Evolutionary conservation across 2,888 invertebrate genomes (phyloP), one percentile per base, ranked within the genome.

Genomic region (Mimas tiliae): DNA sequence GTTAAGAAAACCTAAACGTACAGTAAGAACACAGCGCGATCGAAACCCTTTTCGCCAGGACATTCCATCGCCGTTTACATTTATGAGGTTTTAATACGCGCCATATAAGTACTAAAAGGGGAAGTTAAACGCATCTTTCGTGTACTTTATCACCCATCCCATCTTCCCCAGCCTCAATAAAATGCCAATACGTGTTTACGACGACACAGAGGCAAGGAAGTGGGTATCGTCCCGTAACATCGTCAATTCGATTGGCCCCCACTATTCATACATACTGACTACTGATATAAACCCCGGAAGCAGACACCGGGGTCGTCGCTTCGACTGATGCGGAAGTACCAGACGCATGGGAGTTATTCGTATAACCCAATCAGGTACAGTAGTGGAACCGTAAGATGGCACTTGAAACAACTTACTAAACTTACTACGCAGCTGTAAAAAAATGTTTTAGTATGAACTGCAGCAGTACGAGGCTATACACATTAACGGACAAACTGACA

Each of bases 101-200:
- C 42, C 42, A 21, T 58, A 58, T 58, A 42, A 21, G 19, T 51
- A 50, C 16, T 51, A 34, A 38, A 34, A 11, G 51, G 19, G 58
- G 42, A 42, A 58, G 58, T 58, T 42, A 58, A 58, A 58, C 16
- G 38, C 34, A 19, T 58, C 12, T 38, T 58, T 19, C 12, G 19
- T 58, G 58, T 38, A 42, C 12, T 64, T 65, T 65, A 65, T 65
- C 58, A 58, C 66, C 70, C 69, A 67, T 65, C 65, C 75, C 74
- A 73, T 73, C 71, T 69, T 65, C 50, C 63, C 65, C 62, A 74
- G 65, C 47, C 62, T 65, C 63, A 77, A 75, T 77, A 76, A 77
- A 77, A 77, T 70, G 67, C 66, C 74, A 68, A 73, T 75, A 71
- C 76, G 69, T 73, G 73, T 64, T 70, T 69, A 58, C 70, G 69